Base-by-base conservation (phyloP, 2,797 vertebrate genomes). In the Malacoctenus gilli region DNA sequence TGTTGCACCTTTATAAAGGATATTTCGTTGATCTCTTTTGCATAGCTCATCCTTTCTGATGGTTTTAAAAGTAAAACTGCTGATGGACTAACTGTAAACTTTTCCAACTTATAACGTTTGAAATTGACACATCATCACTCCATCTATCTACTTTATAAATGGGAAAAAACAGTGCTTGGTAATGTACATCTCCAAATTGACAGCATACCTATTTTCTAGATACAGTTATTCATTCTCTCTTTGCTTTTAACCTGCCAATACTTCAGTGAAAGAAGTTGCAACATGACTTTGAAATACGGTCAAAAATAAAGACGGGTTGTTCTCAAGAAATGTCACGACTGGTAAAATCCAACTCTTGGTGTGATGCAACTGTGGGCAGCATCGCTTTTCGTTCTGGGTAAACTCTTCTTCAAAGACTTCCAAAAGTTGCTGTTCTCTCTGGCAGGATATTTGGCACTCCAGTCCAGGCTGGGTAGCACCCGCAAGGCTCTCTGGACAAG, bases 381-480 rank as follows among this genome's bases (percentile, higher is more conserved):
- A 8, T 44, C 16, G 22, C 31, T 54, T 19, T 48, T 5, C 44
- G 2, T 56, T 16, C 78, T 7, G 1, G 95, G 94, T 92, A 97
- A 88, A 10, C 86, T 77, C 58, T 92, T 94, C 32, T 9, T 81
- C 22, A 97, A 63, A 15, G 84, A 84, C 31, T 68, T 92, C 95
- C 94, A 97, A 82, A 96, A 97, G 2, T 78, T 82, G 22, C 9
- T 48, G 21, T 13, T 49, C n/a, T 19, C 31, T 13, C 14, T 37
- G 13, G n/a, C n/a, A 10, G 75, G 30, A 84, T 86, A 38, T 2
- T 77, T 72, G 4, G 85, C 43, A 50, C 63, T 90, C 94, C 93
- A 96, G 0, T 85, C 59, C 61, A 96, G 0, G 0, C 82, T 28
- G 5, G 95, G 95, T 4, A 97, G 86, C 52, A 95, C 92, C 43